A percentile compares a stretch with the other conserved stretches of the same genome.
Evolutionary conservation across 2,888 invertebrate species (phyloP).

Genomic region (Amphipoea lucens): DNA sequence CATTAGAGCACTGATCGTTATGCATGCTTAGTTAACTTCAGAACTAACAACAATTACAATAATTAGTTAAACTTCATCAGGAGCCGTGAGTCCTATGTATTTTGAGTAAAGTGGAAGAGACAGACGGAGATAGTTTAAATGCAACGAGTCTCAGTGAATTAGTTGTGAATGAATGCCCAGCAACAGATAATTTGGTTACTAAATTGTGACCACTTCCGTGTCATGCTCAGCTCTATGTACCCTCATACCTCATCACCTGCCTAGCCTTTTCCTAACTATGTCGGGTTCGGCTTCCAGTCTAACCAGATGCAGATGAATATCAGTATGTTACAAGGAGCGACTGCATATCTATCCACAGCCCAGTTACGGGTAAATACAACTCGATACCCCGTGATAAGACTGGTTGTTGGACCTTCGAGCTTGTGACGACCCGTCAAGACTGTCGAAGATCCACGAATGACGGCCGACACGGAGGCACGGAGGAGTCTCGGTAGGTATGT

Average conservation of each 20-base stretch:
- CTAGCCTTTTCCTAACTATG: background rate
- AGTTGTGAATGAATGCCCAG: background rate
- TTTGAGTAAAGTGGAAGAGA: too few species aligned
- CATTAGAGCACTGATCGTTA: background rate
- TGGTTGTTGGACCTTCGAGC: background rate
- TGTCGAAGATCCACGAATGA: background rate
- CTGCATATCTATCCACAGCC: background rate
- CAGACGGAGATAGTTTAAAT: too few species aligned
- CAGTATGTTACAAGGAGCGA: background rate
- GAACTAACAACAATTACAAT: background rate
- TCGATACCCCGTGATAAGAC: too few species aligned
- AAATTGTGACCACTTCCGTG: background rate
- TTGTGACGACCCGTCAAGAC: background rate
- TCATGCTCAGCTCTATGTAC: background rate
- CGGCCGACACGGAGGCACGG: background rate
- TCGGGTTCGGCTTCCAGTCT: background rate
- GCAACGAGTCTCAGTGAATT: background rate
- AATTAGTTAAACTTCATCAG: background rate
- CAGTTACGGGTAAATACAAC: too few species aligned
- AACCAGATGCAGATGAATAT: background rate
- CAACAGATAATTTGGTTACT: background rate
- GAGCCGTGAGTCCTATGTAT: background rate
- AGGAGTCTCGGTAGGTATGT: background rate
- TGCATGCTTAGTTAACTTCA: background rate
- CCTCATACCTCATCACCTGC: background rate